Evolutionary conservation across 2,113 vertebrate species (phyloP), one percentile per base, ranked within the genome.

Genomic region (Sylvilagus bachmani): DNA sequence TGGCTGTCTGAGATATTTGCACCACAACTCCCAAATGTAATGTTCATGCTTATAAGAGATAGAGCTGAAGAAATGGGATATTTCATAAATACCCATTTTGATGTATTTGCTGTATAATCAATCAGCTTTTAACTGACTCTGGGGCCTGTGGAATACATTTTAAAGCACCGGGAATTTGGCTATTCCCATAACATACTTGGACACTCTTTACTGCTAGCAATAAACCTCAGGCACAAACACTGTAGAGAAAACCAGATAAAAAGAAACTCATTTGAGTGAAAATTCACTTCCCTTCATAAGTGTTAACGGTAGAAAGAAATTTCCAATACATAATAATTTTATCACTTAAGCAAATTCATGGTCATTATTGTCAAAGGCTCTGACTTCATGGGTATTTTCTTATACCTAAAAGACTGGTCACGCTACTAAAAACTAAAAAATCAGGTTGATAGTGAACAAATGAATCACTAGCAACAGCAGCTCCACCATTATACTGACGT

Each of bases 201-300:
- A 96, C 94, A 96, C 93, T 97, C 97, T 95, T 95, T 94, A 96
- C 78, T 95, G 77, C 86, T 78, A 53, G 84, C 95, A 95, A 71
- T 95, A 97, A 97, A 97, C 91, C 86, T 94, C 79, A 77, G 86
- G 94, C 87, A 97, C 96, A 97, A 98, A 95, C 91, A 92, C 24
- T 94, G 44, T 69, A 73, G 84, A 96, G 77, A 80, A 98, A 98
- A 25, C 17, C 94, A 97, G 89, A 97, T 95, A 92, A 96, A 98
- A 97, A 96, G 55, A 89, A 92, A 94, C 86, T 85, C 36, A 24
- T 79, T 91, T 83, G 64, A 97, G 95, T 93, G 19, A 97, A 98
- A 97, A 93, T 51, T 97, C 71, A 19, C 97, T 97, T 98, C 91
- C 77, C 94, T 97, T 79, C 66, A 79, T 96, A 98, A 98, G 92